Evolutionary conservation across 2,797 vertebrate genomes (phyloP), one percentile per base, ranked within the genome.

Genomic region (Halcyon chelicuti): DNA sequence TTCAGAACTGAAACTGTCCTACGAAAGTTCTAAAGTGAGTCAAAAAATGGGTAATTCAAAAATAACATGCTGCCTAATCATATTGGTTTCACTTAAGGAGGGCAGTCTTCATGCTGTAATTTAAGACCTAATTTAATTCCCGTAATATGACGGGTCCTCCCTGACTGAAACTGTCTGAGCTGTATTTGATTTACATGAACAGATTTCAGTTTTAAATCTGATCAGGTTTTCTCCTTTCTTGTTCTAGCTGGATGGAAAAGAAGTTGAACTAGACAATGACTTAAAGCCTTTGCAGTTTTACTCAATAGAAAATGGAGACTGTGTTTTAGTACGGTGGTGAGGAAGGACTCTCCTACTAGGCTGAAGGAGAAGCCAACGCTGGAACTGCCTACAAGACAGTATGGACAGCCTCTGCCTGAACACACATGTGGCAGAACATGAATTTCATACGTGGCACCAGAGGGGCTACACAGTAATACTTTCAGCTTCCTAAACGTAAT

Each of bases 301-400:
- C 95, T 99, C 99, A 42, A 97, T 99, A 78, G 99, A 99, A 93
- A 98, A 98, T 11, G 99, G 99, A 95, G 99, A 99, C 93, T 98
- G 97, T 54, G 97, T 99, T 5, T 82, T 99, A 86, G 99, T 99
- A 47, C 98, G 99, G 89, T 99, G 99, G 99, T 98, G 83, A 97
- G 47, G 88, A 39, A 57, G 49, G 68, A 60, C 47, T 31, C 51
- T 49, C 42, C 21, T 40, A 55, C 31, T 35, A 63, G 72, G 72
- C 66, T 28, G 54, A 83, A n/a, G 49, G 14, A 46, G 46, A 74
- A 89, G 44, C 68, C 57, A 58, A 9, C 46, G 18, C n/a, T 39
- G 85, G 52, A 78, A 26, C 40, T 79, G 39, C 86, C 37, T 4
- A 0, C 55, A 72, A 72, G 54, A 29, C 23, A 33, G 52, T 7